phyloP scores from a whole-genome alignment of 2,888 invertebrate species.

The Nymphalis polychloros region DNA sequence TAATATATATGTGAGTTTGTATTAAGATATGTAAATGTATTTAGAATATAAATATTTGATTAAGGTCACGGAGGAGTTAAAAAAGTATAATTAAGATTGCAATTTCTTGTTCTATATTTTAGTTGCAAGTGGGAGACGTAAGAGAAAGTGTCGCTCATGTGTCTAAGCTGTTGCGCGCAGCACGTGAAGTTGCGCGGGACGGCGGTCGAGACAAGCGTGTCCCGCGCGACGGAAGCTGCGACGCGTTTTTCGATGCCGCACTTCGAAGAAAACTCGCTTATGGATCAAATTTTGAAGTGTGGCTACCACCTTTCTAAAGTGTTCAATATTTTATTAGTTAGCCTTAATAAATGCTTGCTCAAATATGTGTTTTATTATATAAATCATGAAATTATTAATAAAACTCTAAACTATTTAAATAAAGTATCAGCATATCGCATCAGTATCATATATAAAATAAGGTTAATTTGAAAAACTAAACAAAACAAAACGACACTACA shows the following conservation, averaged over 20 bases:
- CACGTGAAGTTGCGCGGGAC: constrained; percentile 69
- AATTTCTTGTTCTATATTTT: constrained; percentile 9
- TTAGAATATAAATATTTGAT: no score
- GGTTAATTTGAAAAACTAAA: no score
- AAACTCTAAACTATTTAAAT: neutral
- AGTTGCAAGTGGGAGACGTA: constrained; percentile 68
- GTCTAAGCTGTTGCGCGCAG: constrained; percentile 66
- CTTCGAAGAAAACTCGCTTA: constrained; percentile 81
- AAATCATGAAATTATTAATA: neutral
- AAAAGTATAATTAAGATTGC: no score
- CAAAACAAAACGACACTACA: no score
- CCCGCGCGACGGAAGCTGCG: constrained; percentile 68
- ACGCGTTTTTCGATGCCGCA: constrained; percentile 71
- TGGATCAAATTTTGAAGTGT: constrained; percentile 78
- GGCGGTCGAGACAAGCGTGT: constrained; percentile 59
- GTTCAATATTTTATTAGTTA: constrained; percentile 54
- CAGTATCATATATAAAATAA: no score
- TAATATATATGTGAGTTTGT: no score
- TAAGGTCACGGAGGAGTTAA: no score
- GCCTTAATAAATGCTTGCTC: constrained; percentile 47
- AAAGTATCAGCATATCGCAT: no score
- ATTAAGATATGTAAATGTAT: no score
- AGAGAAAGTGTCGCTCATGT: constrained; percentile 75
- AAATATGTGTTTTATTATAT: constrained; percentile 14
- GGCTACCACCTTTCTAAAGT: constrained; percentile 80